Evolutionary conservation across 2,113 vertebrate genomes (phyloP), one percentile per base, ranked within the genome.

Genomic region (Dicrurus megarhynchus): DNA sequence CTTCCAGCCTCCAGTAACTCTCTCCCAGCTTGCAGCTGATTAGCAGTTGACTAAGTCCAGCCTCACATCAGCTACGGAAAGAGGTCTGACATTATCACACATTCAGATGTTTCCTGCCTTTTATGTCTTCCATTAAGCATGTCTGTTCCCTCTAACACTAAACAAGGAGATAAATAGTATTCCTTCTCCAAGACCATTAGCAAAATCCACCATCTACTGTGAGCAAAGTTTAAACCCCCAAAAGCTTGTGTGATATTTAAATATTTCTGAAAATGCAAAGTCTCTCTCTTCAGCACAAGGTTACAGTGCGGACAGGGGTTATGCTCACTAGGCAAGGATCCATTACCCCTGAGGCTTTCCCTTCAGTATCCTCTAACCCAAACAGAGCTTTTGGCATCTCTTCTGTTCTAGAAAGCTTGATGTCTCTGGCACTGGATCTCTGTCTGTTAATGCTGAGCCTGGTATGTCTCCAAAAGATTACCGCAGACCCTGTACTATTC

Each of bases 391-490:
- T 82, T 96, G 87, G 96, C 91, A 95, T 46, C 93, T 84, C 87
- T 33, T 71, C 87, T 89, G 61, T 87, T 95, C 87, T 88, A 44
- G 65, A 91, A 92, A 87, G 89, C 89, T 89, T 89, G 47, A 84
- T 75, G 81, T 90, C 64, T 74, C 91, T 93, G 91, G 92, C 94
- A 87, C 89, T 70, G 73, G 52, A 59, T 71, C 63, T 67, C 63
- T 83, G 84, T 60, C 80, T 91, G 90, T 93, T 74, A 95, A 67
- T 11, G 63, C 87, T 19, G 56, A 84, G 81, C 60, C 89, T 95
- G 91, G 81, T 95, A 63, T 5, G 28, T 41, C 89, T 96, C 95
- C 95, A 96, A 70, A 84, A 91, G 91, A 91, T 95, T 89, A 97
- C 87, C 0, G 0, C 81, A 94, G 87, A 75, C 87, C 49, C 46